Percentiles rank a stretch among this genome's conserved stretches.
These are phyloP conservation scores for Rhopalosiphum nymphaeae DNA, from an alignment of 2,888 invertebrate genomes.

Conservation along the genomic window DNA sequence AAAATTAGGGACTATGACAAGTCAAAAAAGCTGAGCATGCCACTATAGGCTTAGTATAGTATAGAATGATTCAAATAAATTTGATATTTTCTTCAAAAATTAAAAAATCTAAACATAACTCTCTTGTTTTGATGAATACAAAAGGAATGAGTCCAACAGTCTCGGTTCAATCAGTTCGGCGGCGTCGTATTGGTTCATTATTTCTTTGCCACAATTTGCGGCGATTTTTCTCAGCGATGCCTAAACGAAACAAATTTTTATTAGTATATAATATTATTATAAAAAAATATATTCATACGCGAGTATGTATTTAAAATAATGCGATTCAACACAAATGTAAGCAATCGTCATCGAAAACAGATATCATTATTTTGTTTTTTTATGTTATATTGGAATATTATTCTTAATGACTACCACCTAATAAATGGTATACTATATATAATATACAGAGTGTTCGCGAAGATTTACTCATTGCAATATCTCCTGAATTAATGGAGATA, in stretches of 20 bases:
- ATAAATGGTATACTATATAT: neutral
- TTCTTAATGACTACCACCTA: neutral
- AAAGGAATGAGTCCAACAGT: slow-evolving; percentile 82
- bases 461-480: too few species aligned
- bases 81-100: neutral
- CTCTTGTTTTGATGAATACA: slow-evolving; percentile 84
- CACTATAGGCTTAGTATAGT: too few species aligned
- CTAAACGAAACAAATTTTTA: slow-evolving; percentile 70
- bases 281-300: neutral
- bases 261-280: neutral
- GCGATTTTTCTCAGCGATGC: slow-evolving; percentile 78
- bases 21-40: too few species aligned
- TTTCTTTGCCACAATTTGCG: slow-evolving; percentile 73
- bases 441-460: neutral
- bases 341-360: neutral
- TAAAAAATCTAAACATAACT: slow-evolving; percentile 77
- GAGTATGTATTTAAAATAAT: neutral
- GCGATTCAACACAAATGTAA: neutral
- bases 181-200: slow-evolving; percentile 75
- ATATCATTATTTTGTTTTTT: neutral
- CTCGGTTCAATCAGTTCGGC: slow-evolving; percentile 82
- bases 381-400: neutral
- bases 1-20: too few species aligned
- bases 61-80: neutral
- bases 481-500: too few species aligned